Evolutionary conservation across 2,113 vertebrate genomes (phyloP), one percentile per base, ranked within the genome.

Genomic region (Otis tarda): DNA sequence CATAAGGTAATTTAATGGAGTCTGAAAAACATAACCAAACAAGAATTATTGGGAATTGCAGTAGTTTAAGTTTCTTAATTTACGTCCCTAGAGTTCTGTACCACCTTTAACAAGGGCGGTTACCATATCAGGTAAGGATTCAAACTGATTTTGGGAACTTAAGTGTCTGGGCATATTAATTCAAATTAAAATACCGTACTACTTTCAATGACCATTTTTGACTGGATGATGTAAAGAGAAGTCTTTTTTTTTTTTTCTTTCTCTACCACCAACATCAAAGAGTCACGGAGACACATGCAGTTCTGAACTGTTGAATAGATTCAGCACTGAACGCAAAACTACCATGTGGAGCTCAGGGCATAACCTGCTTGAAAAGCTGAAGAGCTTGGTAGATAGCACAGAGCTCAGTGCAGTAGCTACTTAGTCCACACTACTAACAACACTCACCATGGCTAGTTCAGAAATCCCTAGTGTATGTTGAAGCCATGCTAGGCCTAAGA

Each of bases 361-460:
- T 18, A 67, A 63, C 8, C 20, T 49, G 15, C 27, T 63, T 63
- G 25, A n/a, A 84, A 71, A 53, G 24, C 23, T 65, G 45, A 81
- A 65, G 18, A 83, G 27, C 20, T 67, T 21, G 4, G 22, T 25
- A 73, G 22, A 20, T 50, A 59, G 27, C 35, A 61, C 12, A 78
- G 35, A 57, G 37, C 5, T 55, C 53, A 60, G 39, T 27, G 30
- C 33, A 80, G 27, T 7, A 55, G 13, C n/a, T 75, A 25, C 60
- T 52, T 52, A 6, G 12, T 24, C 28, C 9, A 27, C 7, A 50
- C 33, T 65, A 13, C 13, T 61, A 82, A 71, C 21, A 83, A 4
- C 2, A 22, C 6, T 5, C 14, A 31, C 1, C 0, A 0, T 7
- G 14, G 18, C 17, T 47, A 73, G 19, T 45, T 53, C 45, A 94